A percentile compares a stretch with the other conserved stretches of the same genome.
Evolutionary conservation across 2,888 invertebrate genomes (phyloP).

Genomic region (Caenorhabditis becei): DNA sequence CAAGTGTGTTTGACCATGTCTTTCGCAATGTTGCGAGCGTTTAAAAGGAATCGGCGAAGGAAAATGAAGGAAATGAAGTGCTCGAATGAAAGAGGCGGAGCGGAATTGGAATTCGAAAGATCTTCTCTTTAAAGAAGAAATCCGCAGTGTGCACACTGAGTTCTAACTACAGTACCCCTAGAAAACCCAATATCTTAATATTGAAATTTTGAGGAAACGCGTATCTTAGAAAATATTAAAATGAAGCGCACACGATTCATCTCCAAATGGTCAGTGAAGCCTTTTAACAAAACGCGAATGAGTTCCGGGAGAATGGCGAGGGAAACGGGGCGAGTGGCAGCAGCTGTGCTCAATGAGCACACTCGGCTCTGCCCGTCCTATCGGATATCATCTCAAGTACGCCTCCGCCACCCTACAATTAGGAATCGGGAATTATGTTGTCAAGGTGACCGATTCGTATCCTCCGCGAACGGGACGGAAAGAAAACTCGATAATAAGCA

Average conservation of each 20-base stretch:
- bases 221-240: no score
- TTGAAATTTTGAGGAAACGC: no score
- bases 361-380: conserved; percentile 2
- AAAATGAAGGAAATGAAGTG: no score
- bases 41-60: not conserved
- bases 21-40: conserved; percentile 32
- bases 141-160: no score
- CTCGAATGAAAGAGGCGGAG: not conserved
- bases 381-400: conserved; percentile 45
- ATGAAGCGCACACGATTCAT: not conserved
- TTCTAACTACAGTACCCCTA: no score
- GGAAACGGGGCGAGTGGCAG: conserved; percentile 18
- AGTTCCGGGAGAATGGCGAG: conserved; percentile 1
- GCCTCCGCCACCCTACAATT: conserved; percentile 20
- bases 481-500: conserved; percentile 32
- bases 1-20: conserved; percentile 14
- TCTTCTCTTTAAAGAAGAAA: no score
- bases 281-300: not conserved
- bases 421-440: conserved; percentile 15
- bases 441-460: conserved; percentile 7
- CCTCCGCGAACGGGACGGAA: not conserved
- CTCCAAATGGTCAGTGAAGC: not conserved
- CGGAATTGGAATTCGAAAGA: not conserved
- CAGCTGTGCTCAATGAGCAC: conserved; percentile 48
- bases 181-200: no score